Percentiles rank a stretch among this genome's conserved stretches.
Evolutionary conservation across 1,140 invertebrate genomes (phyloP).

Genomic region (Pogonus chalceus): DNA sequence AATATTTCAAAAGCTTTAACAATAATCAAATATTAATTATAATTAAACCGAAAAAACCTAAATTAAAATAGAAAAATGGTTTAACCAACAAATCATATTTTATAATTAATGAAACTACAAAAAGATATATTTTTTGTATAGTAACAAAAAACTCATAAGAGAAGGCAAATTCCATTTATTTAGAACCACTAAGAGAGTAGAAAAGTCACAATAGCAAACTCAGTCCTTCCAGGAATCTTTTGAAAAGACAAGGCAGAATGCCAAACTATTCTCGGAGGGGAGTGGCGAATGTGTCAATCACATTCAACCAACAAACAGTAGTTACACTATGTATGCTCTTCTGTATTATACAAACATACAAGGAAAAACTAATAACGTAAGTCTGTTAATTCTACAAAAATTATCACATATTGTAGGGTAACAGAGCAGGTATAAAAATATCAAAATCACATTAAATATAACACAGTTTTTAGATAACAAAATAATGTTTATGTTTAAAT

Average conservation of each 20-base stretch:
- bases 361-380: background rate
- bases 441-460: background rate
- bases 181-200: background rate
- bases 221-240: conserved; percentile 1
- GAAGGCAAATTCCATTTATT: background rate
- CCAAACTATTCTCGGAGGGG: background rate
- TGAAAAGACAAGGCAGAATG: background rate
- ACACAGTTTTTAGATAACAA: background rate
- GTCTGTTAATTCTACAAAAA: background rate
- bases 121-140: no score
- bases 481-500: background rate
- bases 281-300: conserved; percentile 6
- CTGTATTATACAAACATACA: background rate
- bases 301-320: background rate
- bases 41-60: no score
- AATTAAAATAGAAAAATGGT: no score
- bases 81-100: no score
- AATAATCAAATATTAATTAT: no score
- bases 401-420: background rate
- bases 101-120: no score
- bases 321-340: background rate
- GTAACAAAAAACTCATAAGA: background rate
- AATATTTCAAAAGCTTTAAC: background rate
- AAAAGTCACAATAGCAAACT: background rate
- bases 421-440: background rate